A percentile compares a stretch with the other conserved stretches of the same genome.
These are phyloP conservation scores for Agapornis canus DNA, from an alignment of 2,797 vertebrate species.

Conservation along the genomic window DNA sequence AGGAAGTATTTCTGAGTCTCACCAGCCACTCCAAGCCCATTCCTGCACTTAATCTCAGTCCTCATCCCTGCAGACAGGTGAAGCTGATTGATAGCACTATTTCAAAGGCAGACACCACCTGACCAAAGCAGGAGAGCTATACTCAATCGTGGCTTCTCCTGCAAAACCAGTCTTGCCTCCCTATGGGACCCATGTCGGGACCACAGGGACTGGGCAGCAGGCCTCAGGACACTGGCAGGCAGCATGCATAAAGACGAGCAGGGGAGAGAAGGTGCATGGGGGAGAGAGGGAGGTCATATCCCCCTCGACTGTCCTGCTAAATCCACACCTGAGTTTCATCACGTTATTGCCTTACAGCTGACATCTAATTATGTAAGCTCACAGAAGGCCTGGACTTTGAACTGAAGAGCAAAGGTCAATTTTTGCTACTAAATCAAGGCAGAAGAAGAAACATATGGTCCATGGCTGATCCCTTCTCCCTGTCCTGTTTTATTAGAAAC, in stretches of 20 bases:
- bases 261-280: not conserved
- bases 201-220: accelerated
- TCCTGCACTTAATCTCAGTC: not conserved
- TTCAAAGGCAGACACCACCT: not conserved
- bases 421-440: slow-evolving; percentile 51
- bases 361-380: slow-evolving; percentile 40
- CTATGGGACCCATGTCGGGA: not conserved
- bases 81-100: not conserved
- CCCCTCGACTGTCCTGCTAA: not conserved
- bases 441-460: slow-evolving; percentile 16
- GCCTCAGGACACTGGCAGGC: not conserved
- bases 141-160: not conserved
- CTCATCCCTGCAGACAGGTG: not conserved
- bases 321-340: slow-evolving; percentile 58
- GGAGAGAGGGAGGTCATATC: not conserved
- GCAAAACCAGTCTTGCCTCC: not conserved
- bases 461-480: not conserved
- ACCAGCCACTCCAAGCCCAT: not conserved
- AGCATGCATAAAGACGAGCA: not conserved
- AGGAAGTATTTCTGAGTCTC: not conserved
- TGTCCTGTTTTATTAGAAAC: not conserved
- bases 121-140: not conserved
- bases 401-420: slow-evolving; percentile 46
- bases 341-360: not conserved
- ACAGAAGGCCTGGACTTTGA: slow-evolving; percentile 26